A percentile compares a stretch with the other conserved stretches of the same genome.
Conservation (phyloP, 2,888 invertebrate species). For the Cristatella mucedo region DNA sequence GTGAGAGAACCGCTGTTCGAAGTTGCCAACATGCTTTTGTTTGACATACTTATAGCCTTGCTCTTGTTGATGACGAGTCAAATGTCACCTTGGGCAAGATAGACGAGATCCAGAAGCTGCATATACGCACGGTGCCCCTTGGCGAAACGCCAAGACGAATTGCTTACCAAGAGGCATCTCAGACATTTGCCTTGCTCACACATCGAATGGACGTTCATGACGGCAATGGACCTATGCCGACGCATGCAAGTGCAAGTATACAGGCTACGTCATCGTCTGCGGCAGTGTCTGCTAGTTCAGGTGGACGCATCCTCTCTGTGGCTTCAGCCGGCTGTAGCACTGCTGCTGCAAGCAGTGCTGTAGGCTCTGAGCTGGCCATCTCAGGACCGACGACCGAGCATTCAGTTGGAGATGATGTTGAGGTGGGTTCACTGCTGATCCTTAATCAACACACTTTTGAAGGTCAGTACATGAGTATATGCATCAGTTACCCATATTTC, state of each 20-base stretch:
- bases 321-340: conserved; percentile 1
- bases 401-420: conserved; percentile 59
- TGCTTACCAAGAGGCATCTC: conserved; percentile 61
- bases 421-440: conserved; percentile 65
- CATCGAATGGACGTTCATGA: conserved; percentile 69
- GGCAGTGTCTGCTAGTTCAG: conserved; percentile 37
- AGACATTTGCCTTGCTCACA: conserved; percentile 83
- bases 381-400: too few species aligned
- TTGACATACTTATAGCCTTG: conserved; percentile 48
- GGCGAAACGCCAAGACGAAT: conserved; percentile 86
- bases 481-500: background rate
- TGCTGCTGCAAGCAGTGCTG: conserved; percentile 13
- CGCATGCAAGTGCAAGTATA: conserved; percentile 59
- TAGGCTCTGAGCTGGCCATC: too few species aligned
- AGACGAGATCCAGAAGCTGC: conserved; percentile 93
- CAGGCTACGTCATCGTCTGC: conserved; percentile 48
- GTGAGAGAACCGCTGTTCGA: too few species aligned
- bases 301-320: conserved; percentile 21
- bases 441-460: conserved; percentile 94
- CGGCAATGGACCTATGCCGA: conserved; percentile 51
- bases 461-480: conserved; percentile 31
- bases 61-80: conserved; percentile 70
- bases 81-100: conserved; percentile 87
- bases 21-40: too few species aligned
- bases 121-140: conserved; percentile 83